Evolutionary conservation across 2,113 vertebrate genomes (phyloP).

Genomic region (Oxygymnocypris stewartii): DNA sequence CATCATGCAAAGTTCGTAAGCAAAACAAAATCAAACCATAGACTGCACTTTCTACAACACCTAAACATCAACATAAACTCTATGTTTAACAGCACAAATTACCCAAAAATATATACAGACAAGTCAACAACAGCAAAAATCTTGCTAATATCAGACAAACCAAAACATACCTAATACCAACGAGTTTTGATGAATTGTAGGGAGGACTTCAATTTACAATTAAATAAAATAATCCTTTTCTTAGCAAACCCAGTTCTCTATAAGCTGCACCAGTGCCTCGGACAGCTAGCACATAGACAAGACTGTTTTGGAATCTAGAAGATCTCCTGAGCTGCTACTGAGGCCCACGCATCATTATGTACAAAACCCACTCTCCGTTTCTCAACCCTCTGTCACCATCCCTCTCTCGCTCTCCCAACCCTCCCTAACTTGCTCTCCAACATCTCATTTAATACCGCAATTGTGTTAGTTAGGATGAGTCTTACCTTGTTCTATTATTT

Average conservation of each 20-base stretch:
- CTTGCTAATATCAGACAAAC: neutral
- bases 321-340: conserved; percentile 62
- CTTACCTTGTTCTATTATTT: conserved; percentile 11
- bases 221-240: neutral
- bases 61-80: no score
- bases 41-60: neutral
- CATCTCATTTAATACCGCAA: conserved; percentile 20
- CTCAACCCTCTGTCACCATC: conserved; percentile 19
- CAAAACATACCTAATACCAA: conserved; percentile 17
- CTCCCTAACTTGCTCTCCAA: conserved; percentile 49
- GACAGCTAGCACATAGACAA: conserved; percentile 52
- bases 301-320: conserved; percentile 66
- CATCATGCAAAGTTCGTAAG: conserved; percentile 10
- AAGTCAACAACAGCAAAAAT: neutral
- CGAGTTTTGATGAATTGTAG: neutral
- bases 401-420: conserved; percentile 58
- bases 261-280: conserved; percentile 36
- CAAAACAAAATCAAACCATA: conserved; percentile 12
- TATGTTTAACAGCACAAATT: neutral
- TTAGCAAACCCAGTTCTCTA: conserved; percentile 15
- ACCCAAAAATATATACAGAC: neutral
- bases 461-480: neutral
- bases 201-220: neutral
- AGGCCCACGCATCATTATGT: conserved; percentile 65
- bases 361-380: conserved; percentile 51